phyloP scores from a whole-genome alignment of 2,797 vertebrate genomes.

The Chelidonichthys spinosus region DNA sequence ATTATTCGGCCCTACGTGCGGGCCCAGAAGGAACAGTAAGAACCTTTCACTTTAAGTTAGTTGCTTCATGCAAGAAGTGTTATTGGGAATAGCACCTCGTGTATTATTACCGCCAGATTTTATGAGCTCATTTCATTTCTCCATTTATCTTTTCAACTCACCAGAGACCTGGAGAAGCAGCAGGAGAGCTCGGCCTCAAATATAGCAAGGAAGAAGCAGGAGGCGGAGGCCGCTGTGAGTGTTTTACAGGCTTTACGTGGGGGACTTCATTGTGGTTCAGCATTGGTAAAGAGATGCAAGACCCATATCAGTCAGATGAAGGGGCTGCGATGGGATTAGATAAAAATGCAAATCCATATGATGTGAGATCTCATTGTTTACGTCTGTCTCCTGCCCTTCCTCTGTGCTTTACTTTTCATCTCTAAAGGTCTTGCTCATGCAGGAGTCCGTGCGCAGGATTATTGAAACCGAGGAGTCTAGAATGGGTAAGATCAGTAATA shows the following conservation, averaged over 20 bases:
- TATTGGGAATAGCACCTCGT: constrained; percentile 39
- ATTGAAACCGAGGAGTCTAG: constrained; percentile 95
- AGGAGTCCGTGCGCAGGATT: constrained; percentile 96
- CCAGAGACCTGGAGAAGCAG: constrained; percentile 95
- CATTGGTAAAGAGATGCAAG: constrained; percentile 17
- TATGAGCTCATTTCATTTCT: constrained; percentile 62
- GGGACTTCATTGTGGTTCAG: neutral
- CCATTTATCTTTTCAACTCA: constrained; percentile 51
- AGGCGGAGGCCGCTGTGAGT: constrained; percentile 96
- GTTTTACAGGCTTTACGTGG: constrained; percentile 35
- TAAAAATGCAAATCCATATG: constrained; percentile 47
- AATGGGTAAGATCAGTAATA: constrained; percentile 89
- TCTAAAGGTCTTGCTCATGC: constrained; percentile 94
- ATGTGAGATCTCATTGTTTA: constrained; percentile 55
- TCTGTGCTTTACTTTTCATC: constrained; percentile 36
- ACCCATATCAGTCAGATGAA: constrained; percentile 14
- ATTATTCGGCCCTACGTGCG: constrained; percentile 94
- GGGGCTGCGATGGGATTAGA: constrained; percentile 47
- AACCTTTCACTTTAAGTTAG: constrained; percentile 33
- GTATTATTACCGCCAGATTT: constrained; percentile 54
- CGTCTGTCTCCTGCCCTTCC: constrained; percentile 23
- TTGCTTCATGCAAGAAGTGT: constrained; percentile 44
- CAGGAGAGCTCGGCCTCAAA: constrained; percentile 91
- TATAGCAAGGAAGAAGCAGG: constrained; percentile 93
- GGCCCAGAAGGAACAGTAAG: constrained; percentile 95